A percentile compares a stretch with the other conserved stretches of the same genome.
phyloP scores from a whole-genome alignment of 2,888 invertebrate genomes.

The Falcaria lacertinaria region DNA sequence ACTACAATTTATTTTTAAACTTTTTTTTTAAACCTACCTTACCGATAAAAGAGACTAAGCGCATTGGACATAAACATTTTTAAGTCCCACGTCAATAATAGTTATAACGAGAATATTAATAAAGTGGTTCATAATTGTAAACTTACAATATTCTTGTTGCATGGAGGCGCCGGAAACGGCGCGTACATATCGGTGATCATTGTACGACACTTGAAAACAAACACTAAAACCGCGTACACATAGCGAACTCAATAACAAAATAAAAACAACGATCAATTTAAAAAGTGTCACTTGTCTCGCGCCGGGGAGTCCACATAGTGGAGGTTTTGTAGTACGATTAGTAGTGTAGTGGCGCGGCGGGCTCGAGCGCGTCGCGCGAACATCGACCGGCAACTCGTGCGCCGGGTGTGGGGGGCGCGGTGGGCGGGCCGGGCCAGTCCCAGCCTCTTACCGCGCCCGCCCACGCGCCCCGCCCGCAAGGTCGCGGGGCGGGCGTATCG shows the following conservation, averaged over 20 bases:
- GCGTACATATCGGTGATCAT: conserved; percentile 77
- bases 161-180: conserved; percentile 63
- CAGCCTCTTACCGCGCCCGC: conserved; percentile 69
- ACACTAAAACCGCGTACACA: conserved; percentile 42
- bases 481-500: conserved; percentile 69
- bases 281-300: conserved; percentile 20
- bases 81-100: too few species aligned
- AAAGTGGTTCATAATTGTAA: too few species aligned
- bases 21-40: too few species aligned
- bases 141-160: conserved; percentile 70
- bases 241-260: conserved; percentile 22
- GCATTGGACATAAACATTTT: too few species aligned
- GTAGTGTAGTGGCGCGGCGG: conserved; percentile 21
- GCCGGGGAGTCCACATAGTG: conserved; percentile 33
- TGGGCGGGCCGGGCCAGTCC: conserved; percentile 59
- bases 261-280: conserved; percentile 12
- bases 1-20: too few species aligned
- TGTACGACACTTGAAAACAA: conserved; percentile 40
- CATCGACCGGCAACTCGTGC: conserved; percentile 9
- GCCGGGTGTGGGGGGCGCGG: conserved; percentile 24
- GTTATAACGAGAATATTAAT: too few species aligned
- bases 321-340: conserved; percentile 34
- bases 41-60: too few species aligned
- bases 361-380: conserved; percentile 25
- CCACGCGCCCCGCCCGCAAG: conserved; percentile 72